These are phyloP conservation scores for Homalodisca vitripennis DNA, from an alignment of 1,140 invertebrate genomes.

Conservation along the genomic window DNA sequence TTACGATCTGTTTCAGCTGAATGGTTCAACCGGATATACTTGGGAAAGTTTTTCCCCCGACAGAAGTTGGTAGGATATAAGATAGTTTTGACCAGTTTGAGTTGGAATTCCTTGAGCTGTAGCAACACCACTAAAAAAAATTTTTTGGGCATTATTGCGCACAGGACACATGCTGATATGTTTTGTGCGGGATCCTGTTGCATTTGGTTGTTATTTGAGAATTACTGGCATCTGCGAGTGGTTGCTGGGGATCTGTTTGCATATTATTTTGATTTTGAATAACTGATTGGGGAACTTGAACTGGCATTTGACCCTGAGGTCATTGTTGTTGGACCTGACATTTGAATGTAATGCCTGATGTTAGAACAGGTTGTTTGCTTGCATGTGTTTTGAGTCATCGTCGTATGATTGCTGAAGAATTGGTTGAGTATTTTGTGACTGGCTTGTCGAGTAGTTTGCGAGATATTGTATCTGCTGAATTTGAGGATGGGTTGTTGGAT, in stretches of 20 bases:
- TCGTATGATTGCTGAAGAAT: constrained; percentile 30
- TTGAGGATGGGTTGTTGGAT: constrained; percentile 32
- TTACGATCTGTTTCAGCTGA: too few relatives aligned
- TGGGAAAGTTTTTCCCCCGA: too few relatives aligned
- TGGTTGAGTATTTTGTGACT: neutral
- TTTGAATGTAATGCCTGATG: neutral
- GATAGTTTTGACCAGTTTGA: constrained; percentile 49
- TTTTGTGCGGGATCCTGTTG: constrained; percentile 32
- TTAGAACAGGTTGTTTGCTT: constrained; percentile 40
- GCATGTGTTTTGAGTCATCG: constrained; percentile 48
- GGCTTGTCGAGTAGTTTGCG: constrained; percentile 32
- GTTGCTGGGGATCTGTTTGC: constrained; percentile 31
- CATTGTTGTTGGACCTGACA: constrained; percentile 10
- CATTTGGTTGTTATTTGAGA: too few relatives aligned
- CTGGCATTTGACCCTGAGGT: neutral
- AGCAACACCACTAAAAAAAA: constrained; percentile 26
- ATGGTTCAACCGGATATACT: too few relatives aligned
- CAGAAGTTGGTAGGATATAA: too few relatives aligned
- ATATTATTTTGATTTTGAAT: constrained; percentile 18
- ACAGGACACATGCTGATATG: constrained; percentile 33
- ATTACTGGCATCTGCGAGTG: constrained; percentile 12
- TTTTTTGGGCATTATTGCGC: constrained; percentile 32
- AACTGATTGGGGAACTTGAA: neutral
- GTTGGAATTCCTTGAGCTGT: constrained; percentile 24
- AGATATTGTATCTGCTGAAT: constrained; percentile 32